Evolutionary conservation across 2,797 vertebrate genomes (phyloP).

Genomic region (Echeneis naucrates): DNA sequence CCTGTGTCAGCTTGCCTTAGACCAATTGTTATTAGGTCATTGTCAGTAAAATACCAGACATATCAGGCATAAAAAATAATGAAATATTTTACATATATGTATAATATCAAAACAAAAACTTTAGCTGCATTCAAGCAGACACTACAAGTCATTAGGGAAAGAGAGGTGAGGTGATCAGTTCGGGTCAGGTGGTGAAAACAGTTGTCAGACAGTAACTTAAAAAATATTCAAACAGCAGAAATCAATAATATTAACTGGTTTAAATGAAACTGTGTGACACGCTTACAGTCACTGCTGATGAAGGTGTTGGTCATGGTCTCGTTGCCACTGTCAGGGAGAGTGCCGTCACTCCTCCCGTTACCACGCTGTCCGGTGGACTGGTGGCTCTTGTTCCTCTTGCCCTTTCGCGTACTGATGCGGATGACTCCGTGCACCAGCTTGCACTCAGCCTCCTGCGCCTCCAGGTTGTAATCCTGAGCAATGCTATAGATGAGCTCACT

Average conservation of each 20-base stretch:
- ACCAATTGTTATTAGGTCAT: constrained; percentile 51
- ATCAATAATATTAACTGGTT: not conserved
- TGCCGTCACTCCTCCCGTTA: constrained; percentile 85
- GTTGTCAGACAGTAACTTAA: not conserved
- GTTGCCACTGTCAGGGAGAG: constrained; percentile 91
- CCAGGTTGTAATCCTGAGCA: constrained; percentile 97
- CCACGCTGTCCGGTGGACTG: constrained; percentile 80
- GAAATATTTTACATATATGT: no score
- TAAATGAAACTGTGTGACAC: not conserved
- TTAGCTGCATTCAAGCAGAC: constrained; percentile 46
- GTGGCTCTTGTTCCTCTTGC: constrained; percentile 81
- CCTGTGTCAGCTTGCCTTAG: constrained; percentile 62
- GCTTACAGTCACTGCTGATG: constrained; percentile 91
- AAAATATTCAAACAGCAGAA: constrained; percentile 8
- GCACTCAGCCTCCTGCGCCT: constrained; percentile 97
- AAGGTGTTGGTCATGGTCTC: constrained; percentile 94
- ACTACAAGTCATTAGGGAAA: constrained; percentile 61
- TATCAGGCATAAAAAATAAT: no score
- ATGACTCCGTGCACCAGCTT: constrained; percentile 97
- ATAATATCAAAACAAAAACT: no score
- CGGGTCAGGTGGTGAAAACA: not conserved
- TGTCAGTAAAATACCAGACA: constrained; percentile 28
- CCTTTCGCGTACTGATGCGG: constrained; percentile 96
- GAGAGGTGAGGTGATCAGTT: constrained; percentile 36
- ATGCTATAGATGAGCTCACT: constrained; percentile 98